Evolutionary conservation across 2,888 invertebrate genomes (phyloP), one percentile per base, ranked within the genome.

Genomic region (Sycophila texana): DNA sequence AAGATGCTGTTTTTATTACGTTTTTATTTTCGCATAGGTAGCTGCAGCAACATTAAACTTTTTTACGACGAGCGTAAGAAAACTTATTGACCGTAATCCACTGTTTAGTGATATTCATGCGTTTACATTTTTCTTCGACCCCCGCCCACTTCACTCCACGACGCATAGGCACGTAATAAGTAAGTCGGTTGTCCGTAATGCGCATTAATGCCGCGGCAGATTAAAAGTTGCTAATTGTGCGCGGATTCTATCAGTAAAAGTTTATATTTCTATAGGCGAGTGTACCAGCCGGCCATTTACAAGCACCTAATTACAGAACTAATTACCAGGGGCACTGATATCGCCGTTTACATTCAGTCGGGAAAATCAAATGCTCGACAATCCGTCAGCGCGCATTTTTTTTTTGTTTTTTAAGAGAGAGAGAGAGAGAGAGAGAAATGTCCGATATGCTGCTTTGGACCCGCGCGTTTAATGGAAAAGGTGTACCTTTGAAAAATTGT

Each of bases 31-130:
- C 61, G 26, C 67, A 66, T 66, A 55, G 63, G 58, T 63, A 68
- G 61, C 67, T 74, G 49, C 39, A 57, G 30, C 26, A 53, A 77
- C 68, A 78, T 81, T 77, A 81, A 75, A 77, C 49, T 78, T 81
- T 81, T 81, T 81, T 81, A 81, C 61, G 81, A 72, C 68, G 66
- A 53, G 72, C 75, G 51, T 67, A 75, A 75, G 72, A 63, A 72
- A 81, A 74, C 74, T 77, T 77, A 81, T 77, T 81, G 74, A 20
- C 57, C 77, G 30, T 81, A 78, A 78, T 77, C 66, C 58, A 20
- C 60, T 77, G 66, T 80, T 77, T 80, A 77, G 65, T 20, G 20
- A 79, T 39, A 39, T 65, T 58, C 57, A 65, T 13, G 30, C 39
- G 39, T 20, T 72, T 57, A 61, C 72, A 57, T 65, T 65, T 76